Percentiles rank a stretch among this genome's conserved stretches.
phyloP scores from a whole-genome alignment of 2,113 vertebrate species.

The Tonatia bakeri region DNA sequence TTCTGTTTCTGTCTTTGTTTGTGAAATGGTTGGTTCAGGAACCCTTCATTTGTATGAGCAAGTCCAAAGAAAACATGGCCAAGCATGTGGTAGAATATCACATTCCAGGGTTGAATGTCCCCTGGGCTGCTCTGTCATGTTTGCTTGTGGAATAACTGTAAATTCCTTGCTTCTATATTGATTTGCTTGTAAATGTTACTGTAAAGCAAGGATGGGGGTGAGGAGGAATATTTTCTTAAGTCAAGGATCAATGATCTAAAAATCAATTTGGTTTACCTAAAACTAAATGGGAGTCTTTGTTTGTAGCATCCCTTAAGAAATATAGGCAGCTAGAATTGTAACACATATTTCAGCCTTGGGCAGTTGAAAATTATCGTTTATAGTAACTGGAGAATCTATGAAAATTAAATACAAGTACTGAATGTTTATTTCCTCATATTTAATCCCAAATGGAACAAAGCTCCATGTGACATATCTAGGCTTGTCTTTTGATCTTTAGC shows the following conservation, averaged over 20 bases:
- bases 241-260: not conserved
- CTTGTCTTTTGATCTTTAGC: not conserved
- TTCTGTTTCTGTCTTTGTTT: not conserved
- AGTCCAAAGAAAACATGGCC: not conserved
- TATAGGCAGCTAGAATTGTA: not conserved
- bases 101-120: not conserved
- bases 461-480: not conserved
- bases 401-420: not conserved
- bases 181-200: conserved; percentile 53
- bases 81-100: not conserved
- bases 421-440: conserved; percentile 38
- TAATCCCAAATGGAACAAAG: not conserved
- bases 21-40: not conserved
- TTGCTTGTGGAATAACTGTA: conserved; percentile 29
- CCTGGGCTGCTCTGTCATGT: not conserved
- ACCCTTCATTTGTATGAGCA: not conserved
- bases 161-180: conserved; percentile 46
- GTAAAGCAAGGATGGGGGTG: not conserved
- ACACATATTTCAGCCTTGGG: not conserved
- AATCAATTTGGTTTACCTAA: conserved; percentile 38
- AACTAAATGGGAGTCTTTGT: not conserved
- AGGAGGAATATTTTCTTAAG: not conserved
- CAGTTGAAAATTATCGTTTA: not conserved
- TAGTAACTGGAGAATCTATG: not conserved
- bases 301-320: conserved; percentile 16